Evolutionary conservation across 2,888 invertebrate species (phyloP).

Genomic region (Nomada flava): DNA sequence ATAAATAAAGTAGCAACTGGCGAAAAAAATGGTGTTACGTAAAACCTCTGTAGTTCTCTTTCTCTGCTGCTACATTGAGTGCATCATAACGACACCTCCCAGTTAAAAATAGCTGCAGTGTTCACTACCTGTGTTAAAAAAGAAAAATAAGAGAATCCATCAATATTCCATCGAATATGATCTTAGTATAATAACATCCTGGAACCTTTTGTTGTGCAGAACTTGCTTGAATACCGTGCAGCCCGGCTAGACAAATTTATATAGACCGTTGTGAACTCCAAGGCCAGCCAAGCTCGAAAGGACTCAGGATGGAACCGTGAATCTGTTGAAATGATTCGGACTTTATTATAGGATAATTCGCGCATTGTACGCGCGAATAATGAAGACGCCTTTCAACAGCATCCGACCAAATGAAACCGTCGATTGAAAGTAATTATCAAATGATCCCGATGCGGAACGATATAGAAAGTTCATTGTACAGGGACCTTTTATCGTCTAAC

Average conservation of each 20-base stretch:
- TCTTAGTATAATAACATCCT: neutral
- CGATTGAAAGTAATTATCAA: slow-evolving; percentile 69
- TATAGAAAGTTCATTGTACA: slow-evolving; percentile 67
- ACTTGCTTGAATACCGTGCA: too few relatives aligned
- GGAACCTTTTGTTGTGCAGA: too few relatives aligned
- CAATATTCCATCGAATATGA: neutral
- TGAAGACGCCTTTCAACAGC: slow-evolving; percentile 63
- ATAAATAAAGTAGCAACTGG: slow-evolving; percentile 36
- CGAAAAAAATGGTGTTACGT: slow-evolving; percentile 14
- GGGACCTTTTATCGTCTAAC: slow-evolving; percentile 51
- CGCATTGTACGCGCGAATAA: slow-evolving; percentile 65
- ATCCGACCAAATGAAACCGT: slow-evolving; percentile 57
- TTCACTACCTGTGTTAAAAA: too few relatives aligned
- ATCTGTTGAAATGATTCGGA: slow-evolving; percentile 62
- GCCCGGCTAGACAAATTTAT: slow-evolving; percentile 2
- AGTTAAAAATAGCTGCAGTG: too few relatives aligned
- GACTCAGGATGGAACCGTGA: slow-evolving; percentile 52
- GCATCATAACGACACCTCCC: neutral
- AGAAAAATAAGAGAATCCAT: too few relatives aligned
- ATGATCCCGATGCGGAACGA: slow-evolving; percentile 60
- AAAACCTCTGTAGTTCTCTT: neutral
- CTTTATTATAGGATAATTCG: slow-evolving; percentile 64
- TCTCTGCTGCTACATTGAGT: neutral
- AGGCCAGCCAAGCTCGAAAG: slow-evolving; percentile 15
- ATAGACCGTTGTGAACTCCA: slow-evolving; percentile 12